phyloP scores from a whole-genome alignment of 1,140 invertebrate species.

The Conus ventricosus region DNA sequence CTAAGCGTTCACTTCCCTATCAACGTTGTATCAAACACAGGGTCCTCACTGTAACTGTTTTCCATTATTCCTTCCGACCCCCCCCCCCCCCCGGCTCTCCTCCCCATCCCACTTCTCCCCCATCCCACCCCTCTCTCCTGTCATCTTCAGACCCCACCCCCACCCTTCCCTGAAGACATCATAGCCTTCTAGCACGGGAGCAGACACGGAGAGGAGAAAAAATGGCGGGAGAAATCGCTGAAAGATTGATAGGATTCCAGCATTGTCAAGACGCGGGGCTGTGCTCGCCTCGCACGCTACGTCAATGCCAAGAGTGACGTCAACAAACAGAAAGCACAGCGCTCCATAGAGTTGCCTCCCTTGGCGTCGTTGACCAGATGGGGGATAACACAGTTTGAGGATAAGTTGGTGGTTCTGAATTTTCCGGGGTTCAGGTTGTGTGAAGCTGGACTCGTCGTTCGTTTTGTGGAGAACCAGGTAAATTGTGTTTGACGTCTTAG shows the following conservation, averaged over 20 bases:
- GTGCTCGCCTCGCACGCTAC: background rate
- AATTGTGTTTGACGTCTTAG: background rate
- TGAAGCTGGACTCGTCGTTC: too few relatives aligned
- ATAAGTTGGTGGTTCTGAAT: background rate
- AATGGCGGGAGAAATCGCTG: background rate
- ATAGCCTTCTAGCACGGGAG: background rate
- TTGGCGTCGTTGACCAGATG: background rate
- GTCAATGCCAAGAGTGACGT: background rate
- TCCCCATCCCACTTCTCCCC: background rate
- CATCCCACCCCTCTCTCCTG: background rate
- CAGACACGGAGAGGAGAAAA: background rate
- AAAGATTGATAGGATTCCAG: background rate
- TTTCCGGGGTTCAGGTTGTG: background rate
- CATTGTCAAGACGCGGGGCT: background rate
- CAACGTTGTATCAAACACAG: too few relatives aligned
- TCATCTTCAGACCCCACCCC: background rate
- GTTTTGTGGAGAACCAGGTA: background rate
- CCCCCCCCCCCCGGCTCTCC: too few relatives aligned
- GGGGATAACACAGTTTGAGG: background rate
- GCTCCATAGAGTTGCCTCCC: background rate
- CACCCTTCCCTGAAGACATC: background rate
- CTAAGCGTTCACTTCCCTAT: too few relatives aligned
- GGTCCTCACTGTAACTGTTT: too few relatives aligned
- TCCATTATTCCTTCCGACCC: too few relatives aligned
- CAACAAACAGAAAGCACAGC: background rate